Evolutionary conservation across 2,113 vertebrate species (phyloP).

Genomic region (Verasper variegatus): DNA sequence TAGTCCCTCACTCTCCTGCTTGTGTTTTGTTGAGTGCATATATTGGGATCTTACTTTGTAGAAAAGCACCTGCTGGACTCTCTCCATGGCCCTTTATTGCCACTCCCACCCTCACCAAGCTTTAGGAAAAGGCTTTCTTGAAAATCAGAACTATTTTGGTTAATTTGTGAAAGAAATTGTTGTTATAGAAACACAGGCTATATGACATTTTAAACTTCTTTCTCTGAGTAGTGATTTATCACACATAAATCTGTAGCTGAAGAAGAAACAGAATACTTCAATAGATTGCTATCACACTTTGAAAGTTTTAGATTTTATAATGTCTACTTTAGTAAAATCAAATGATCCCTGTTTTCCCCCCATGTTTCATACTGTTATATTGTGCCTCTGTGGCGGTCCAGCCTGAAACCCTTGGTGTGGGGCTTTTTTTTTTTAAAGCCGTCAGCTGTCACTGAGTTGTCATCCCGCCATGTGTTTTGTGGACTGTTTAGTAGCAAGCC

Average conservation of each 20-base stretch:
- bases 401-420: conserved; percentile 14
- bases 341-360: not conserved
- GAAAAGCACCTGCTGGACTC: conserved; percentile 83
- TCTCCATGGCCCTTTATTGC: conserved; percentile 67
- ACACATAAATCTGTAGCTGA: not conserved
- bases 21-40: conserved; percentile 79
- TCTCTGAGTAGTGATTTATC: too few relatives aligned
- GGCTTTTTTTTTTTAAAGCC: conserved; percentile 64
- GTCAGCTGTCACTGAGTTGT: conserved; percentile 71
- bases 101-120: conserved; percentile 52
- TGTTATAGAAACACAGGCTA: not conserved
- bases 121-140: conserved; percentile 1
- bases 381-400: conserved; percentile 33
- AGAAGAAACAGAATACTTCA: not conserved
- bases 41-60: conserved; percentile 76
- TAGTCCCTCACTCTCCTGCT: not conserved
- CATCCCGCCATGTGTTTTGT: conserved; percentile 61
- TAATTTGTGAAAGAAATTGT: not conserved
- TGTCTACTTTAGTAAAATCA: too few relatives aligned
- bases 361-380: not conserved
- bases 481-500: conserved; percentile 39
- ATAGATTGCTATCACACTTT: not conserved
- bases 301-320: not conserved
- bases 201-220: too few relatives aligned
- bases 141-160: not conserved